phyloP scores from a whole-genome alignment of 2,113 vertebrate genomes.

The Myotis yumanensis region DNA sequence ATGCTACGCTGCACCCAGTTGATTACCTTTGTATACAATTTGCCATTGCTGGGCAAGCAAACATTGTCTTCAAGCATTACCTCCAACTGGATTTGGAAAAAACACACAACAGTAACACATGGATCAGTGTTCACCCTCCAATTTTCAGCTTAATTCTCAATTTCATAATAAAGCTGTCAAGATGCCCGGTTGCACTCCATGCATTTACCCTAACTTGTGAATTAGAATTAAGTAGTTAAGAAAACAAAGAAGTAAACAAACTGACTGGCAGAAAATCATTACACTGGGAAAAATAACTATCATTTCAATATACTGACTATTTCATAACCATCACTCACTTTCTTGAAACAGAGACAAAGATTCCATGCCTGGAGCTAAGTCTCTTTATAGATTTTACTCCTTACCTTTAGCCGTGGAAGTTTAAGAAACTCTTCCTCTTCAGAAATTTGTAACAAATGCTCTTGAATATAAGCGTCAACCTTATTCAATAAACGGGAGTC shows the following conservation, averaged over 20 bases:
- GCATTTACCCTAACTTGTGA: constrained; percentile 18
- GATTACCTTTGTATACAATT: constrained; percentile 98
- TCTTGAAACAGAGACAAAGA: constrained; percentile 31
- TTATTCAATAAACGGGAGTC: constrained; percentile 92
- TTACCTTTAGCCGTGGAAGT: constrained; percentile 96
- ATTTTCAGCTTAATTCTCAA: background rate
- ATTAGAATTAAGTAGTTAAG: background rate
- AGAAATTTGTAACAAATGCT: constrained; percentile 94
- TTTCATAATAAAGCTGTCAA: constrained; percentile 8
- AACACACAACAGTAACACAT: constrained; percentile 5
- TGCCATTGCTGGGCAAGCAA: constrained; percentile 96
- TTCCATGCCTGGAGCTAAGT: background rate
- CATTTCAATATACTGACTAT: background rate
- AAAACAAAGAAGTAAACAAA: constrained; percentile 32
- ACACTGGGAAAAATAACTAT: background rate
- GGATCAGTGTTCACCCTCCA: background rate
- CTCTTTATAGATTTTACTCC: background rate
- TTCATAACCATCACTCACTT: background rate
- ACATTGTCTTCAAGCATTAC: constrained; percentile 98
- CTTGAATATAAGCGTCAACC: constrained; percentile 95
- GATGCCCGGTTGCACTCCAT: background rate
- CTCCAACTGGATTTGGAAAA: constrained; percentile 89
- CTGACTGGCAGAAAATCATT: background rate
- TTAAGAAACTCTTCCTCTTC: constrained; percentile 99
- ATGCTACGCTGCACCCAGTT: constrained; percentile 99